Evolutionary conservation across 2,797 vertebrate species (phyloP), one percentile per base, ranked within the genome.

Genomic region (Echeneis naucrates): DNA sequence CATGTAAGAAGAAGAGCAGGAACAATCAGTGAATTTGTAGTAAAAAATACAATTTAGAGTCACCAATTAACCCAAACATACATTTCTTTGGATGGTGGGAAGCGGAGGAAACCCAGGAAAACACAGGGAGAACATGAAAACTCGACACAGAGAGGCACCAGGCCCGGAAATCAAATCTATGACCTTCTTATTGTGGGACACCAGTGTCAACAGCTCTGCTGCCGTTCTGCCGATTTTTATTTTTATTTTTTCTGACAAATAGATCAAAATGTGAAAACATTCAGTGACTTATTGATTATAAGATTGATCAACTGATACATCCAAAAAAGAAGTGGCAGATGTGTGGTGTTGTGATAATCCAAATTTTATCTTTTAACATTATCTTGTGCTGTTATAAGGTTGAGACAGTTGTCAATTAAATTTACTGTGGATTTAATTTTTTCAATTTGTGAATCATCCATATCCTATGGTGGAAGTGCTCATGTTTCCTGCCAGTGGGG

Each of bases 401-500:
- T 52, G 61, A 72, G 56, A 57, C 64, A 68, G 51, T n/a, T 48
- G 68, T 64, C 75, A 69, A 70, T 83, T 68, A 38, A 70, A 78
- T 80, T 63, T 64, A 64, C 85, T 45, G 62, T 62, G 67, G 81
- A 70, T 58, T 71, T 17, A 50, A 68, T 16, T 70, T 21, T 68
- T 52, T 67, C 19, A 84, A 67, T 81, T 78, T 85, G 88, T 91
- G 85, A 81, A 85, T 87, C 85, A 80, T 91, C 89, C 89, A 71
- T 92, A 88, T 89, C 88, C 90, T 91, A 87, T 79, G 78, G 82
- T 88, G 91, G 87, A 90, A 88, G 86, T 89, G 89, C 88, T 92
- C 89, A 78, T 91, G 89, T 91, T 90, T 87, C 87, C 90, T 92
- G 93, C 89, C 92, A 91, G 89, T 90, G 91, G 89, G 92, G 92